A percentile compares a stretch with the other conserved stretches of the same genome.
Conservation (phyloP, 2,797 vertebrate species). For the Peromyscus attwateri region DNA sequence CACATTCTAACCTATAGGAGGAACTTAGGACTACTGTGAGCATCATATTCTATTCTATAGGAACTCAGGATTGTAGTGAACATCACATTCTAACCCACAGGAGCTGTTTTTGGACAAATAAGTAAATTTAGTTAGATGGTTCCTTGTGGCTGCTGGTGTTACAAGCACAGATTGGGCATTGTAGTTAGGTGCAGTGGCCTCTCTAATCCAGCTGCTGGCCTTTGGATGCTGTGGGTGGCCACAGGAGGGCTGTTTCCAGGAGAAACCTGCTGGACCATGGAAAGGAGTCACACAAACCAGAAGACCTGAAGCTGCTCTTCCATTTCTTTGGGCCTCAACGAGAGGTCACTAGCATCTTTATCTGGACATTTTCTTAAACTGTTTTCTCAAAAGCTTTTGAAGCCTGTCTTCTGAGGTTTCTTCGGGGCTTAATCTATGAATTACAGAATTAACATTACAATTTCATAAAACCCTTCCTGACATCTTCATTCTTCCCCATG, state of each 20-base stretch:
- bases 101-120: constrained; percentile 6
- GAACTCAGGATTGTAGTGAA: not conserved
- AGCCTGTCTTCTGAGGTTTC: not conserved
- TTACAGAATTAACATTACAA: too few species aligned
- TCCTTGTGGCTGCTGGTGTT: not conserved
- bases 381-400: not conserved
- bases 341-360: not conserved
- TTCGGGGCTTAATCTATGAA: not conserved
- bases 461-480: not conserved
- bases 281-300: not conserved
- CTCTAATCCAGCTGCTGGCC: not conserved
- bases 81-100: not conserved
- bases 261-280: not conserved
- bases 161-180: not conserved
- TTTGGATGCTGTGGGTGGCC: not conserved
- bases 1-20: not conserved
- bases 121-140: not conserved
- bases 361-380: not conserved
- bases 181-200: not conserved
- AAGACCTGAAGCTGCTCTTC: not conserved
- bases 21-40: not conserved
- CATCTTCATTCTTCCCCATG: not conserved
- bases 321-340: not conserved
- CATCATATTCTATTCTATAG: not conserved
- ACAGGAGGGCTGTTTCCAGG: not conserved